A percentile compares a stretch with the other conserved stretches of the same genome.
phyloP scores from a whole-genome alignment of 2,797 vertebrate species.

The Staurois parvus region DNA sequence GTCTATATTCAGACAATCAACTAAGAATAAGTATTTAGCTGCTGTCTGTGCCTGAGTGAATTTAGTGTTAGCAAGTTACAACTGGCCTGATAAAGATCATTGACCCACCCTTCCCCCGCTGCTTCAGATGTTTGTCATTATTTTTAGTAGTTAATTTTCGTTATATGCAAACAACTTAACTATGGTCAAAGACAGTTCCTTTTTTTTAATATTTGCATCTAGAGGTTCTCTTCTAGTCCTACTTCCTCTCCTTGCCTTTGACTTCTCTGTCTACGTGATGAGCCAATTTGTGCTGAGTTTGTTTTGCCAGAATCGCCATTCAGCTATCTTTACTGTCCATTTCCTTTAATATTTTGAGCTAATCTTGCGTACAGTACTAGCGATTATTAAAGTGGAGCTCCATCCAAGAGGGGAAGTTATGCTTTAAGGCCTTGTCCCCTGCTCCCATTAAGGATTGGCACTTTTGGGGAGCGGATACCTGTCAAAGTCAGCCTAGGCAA shows the following conservation, averaged over 20 bases:
- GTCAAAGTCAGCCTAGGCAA: too few relatives aligned
- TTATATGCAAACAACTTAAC: constrained; percentile 22
- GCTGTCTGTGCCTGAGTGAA: background rate
- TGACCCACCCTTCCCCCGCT: background rate
- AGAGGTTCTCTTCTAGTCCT: background rate
- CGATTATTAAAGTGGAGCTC: too few relatives aligned
- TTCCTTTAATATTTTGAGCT: too few relatives aligned
- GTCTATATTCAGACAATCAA: background rate
- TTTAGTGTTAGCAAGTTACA: background rate
- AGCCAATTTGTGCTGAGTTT: background rate
- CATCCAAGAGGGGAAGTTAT: too few relatives aligned
- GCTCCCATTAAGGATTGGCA: too few relatives aligned
- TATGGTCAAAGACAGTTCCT: constrained; percentile 34
- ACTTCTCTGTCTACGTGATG: background rate
- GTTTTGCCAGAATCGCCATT: too few relatives aligned
- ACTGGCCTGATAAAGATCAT: background rate
- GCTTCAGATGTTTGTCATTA: background rate
- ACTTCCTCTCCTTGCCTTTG: constrained; percentile 21
- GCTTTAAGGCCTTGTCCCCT: too few relatives aligned
- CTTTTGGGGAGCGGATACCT: too few relatives aligned
- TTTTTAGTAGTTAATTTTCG: constrained; percentile 31
- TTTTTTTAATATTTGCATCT: constrained; percentile 53
- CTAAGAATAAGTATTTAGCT: background rate
- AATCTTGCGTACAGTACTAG: too few relatives aligned
- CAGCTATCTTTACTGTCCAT: too few relatives aligned